Base-by-base conservation (phyloP, 2,113 vertebrate genomes). In the Lynx canadensis region DNA sequence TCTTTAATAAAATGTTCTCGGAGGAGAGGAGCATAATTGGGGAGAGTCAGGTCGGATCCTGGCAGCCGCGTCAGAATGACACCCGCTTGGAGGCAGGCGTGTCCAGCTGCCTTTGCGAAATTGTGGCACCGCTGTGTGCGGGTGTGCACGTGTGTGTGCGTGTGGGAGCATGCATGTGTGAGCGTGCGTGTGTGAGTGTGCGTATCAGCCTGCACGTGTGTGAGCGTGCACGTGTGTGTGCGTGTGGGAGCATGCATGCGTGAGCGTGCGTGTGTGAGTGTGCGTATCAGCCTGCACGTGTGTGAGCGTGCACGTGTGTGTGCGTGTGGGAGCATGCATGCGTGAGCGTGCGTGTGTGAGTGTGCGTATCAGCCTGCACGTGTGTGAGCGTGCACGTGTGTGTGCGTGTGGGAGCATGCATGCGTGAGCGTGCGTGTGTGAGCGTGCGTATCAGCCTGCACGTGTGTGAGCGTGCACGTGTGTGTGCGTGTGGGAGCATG, bases 1-100 rank as follows among this genome's bases (percentile, higher is more conserved):
- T 94, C 91, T 97, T 92, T 65, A 90, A 21, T 73, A 48, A 84
- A 94, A 94, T 27, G 4, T 66, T 95, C 83, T 95, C 95, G 83
- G 96, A 73, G 69, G 55, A 78, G 74, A 48, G 14, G 41, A 86
- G 89, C 3, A 19, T 89, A 93, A 96, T 0, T 94, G 89, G 68
- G 74, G 92, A 33, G 89, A 79, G 82, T 60, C 73, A 91, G 65
- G 36, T 27, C 23, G 78, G 82, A 25, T 38, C 60, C 11, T 29
- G 87, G n/a, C 23, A 89, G 71, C 76, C 29, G 29, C 7, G 52
- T 89, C 82, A 80, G 83, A 87, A 2, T 50, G 78, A 91, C 15
- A 41, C n/a, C 4, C 79, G 55, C 81, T n/a, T 5, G 81, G 68
- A 85, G 92, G 36, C 36, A 0, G 41, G 14, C 0, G n/a, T 15